These are phyloP conservation scores for Galbula dea DNA, from an alignment of 2,113 vertebrate genomes.

Conservation along the genomic window DNA sequence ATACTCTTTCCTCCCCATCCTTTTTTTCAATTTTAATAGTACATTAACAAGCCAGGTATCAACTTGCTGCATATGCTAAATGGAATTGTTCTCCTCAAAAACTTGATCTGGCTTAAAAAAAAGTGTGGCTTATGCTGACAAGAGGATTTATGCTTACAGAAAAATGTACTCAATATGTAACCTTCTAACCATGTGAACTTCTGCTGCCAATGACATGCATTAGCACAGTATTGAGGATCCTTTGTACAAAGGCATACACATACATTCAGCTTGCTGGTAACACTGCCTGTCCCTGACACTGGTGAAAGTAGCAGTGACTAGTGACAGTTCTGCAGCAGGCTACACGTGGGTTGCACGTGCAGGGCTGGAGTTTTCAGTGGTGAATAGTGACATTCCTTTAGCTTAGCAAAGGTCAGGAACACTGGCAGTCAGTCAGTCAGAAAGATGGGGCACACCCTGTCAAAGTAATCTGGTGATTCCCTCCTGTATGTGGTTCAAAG, in stretches of 20 bases:
- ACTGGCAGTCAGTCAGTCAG: neutral
- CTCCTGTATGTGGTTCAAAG: neutral
- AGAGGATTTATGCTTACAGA: neutral
- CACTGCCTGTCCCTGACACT: neutral
- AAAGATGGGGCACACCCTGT: neutral
- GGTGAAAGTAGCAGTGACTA: neutral
- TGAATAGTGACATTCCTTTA: slow-evolving; percentile 40
- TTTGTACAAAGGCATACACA: neutral
- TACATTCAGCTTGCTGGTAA: neutral
- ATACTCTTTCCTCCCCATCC: neutral
- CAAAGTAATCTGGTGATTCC: neutral
- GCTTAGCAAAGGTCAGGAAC: neutral
- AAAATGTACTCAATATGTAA: neutral
- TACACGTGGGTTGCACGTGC: neutral
- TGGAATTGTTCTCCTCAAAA: neutral
- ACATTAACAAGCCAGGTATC: neutral
- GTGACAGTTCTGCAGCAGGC: neutral
- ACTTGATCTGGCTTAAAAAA: neutral
- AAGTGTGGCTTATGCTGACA: neutral
- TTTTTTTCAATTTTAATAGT: neutral
- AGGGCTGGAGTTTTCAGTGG: neutral
- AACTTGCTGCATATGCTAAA: neutral
- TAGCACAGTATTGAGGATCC: neutral
- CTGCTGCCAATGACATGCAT: neutral
- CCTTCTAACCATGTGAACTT: neutral